A percentile compares a stretch with the other conserved stretches of the same genome.
Evolutionary conservation across 2,888 invertebrate genomes (phyloP).

Genomic region (Trachelus stipa): DNA sequence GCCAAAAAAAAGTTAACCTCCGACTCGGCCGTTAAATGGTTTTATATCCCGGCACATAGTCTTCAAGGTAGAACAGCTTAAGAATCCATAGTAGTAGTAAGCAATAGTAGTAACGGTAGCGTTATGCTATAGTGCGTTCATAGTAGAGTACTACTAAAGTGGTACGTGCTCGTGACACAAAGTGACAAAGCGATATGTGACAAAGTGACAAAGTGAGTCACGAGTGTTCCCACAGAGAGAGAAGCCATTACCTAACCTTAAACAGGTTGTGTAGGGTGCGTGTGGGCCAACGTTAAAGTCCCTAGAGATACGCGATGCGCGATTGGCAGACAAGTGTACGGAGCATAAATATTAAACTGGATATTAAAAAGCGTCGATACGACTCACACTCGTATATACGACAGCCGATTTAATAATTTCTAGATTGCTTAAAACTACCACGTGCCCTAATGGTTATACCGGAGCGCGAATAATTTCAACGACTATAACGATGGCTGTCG

Average conservation of each 20-base stretch:
- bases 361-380: too few species aligned
- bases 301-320: background rate
- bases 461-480: too few species aligned
- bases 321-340: too few species aligned
- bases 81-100: background rate
- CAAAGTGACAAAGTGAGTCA: slow-evolving; percentile 7
- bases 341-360: too few species aligned
- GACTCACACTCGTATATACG: too few species aligned
- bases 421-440: too few species aligned
- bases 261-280: slow-evolving; percentile 4
- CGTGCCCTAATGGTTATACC: too few species aligned
- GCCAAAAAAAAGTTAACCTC: background rate
- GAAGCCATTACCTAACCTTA: slow-evolving; percentile 5
- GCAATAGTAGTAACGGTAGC: background rate
- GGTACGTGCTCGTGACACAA: background rate
- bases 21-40: background rate
- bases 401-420: too few species aligned
- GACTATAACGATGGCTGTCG: too few species aligned
- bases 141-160: background rate
- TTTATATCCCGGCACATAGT: background rate
- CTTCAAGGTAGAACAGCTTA: background rate
- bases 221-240: slow-evolving; percentile 10
- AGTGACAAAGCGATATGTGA: background rate
- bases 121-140: background rate
- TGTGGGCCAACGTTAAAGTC: background rate